phyloP scores from a whole-genome alignment of 2,797 vertebrate species.

The Syngnathus rostellatus region DNA sequence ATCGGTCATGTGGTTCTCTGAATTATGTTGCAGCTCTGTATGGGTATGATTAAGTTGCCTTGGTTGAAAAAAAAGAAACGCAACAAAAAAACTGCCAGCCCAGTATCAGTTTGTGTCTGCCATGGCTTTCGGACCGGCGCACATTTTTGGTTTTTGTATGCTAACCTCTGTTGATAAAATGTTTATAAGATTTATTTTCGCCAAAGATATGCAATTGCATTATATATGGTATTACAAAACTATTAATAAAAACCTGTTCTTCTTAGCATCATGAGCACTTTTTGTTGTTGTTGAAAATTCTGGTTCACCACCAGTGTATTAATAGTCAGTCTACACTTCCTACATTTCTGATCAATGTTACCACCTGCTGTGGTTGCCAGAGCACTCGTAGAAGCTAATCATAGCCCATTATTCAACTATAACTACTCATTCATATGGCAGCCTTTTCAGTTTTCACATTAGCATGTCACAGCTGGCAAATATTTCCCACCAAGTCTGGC shows the following conservation, averaged over 20 bases:
- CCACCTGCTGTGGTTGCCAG: constrained; percentile 43
- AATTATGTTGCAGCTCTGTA: constrained; percentile 55
- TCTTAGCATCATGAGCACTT: constrained; percentile 65
- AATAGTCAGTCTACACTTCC: background rate
- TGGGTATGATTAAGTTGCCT: constrained; percentile 57
- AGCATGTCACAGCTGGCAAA: constrained; percentile 33
- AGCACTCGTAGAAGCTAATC: constrained; percentile 15
- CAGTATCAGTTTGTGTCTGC: constrained; percentile 76
- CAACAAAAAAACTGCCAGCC: constrained; percentile 68
- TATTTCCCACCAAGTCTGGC: constrained; percentile 41
- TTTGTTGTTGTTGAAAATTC: constrained; percentile 4
- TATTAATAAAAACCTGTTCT: constrained; percentile 85
- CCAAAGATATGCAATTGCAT: constrained; percentile 99
- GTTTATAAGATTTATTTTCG: constrained; percentile 99
- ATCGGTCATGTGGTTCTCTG: constrained; percentile 45
- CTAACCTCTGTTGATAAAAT: constrained; percentile 99
- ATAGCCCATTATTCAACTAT: constrained; percentile 9
- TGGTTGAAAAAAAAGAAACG: constrained; percentile 46
- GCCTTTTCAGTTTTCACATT: constrained; percentile 29
- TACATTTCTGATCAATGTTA: background rate
- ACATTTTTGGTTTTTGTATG: constrained; percentile 97
- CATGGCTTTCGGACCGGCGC: constrained; percentile 71
- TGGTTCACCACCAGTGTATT: background rate
- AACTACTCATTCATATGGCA: constrained; percentile 5
- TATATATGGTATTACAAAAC: constrained; percentile 98